A percentile compares a stretch with the other conserved stretches of the same genome.
Evolutionary conservation across 1,140 invertebrate species (phyloP).

Genomic region (Danaus melanippus): DNA sequence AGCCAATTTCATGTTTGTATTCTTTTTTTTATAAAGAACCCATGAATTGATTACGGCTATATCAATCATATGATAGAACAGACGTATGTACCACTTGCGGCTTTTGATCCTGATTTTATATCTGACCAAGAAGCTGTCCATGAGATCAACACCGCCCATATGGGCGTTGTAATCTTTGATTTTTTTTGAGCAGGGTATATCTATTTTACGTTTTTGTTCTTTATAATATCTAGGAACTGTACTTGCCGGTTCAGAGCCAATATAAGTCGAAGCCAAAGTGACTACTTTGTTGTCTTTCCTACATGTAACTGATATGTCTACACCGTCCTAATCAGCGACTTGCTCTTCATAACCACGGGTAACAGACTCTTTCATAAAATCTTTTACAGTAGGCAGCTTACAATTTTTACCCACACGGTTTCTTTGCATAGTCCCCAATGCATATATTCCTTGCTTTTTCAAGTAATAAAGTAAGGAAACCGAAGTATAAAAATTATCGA

Average conservation of each 20-base stretch:
- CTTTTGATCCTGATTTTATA: constrained; percentile 40
- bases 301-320: too few species aligned
- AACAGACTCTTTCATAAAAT: constrained; percentile 36
- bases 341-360: too few species aligned
- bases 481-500: constrained; percentile 43
- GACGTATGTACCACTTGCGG: constrained; percentile 39
- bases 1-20: too few species aligned
- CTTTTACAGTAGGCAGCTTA: too few species aligned
- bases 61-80: constrained; percentile 43
- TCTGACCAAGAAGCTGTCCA: constrained; percentile 59
- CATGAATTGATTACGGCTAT: constrained; percentile 37
- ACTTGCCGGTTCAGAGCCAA: constrained; percentile 23
- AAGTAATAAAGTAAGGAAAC: too few species aligned
- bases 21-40: constrained; percentile 36
- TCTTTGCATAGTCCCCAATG: constrained; percentile 32
- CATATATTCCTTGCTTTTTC: constrained; percentile 36
- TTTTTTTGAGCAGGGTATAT: constrained; percentile 28
- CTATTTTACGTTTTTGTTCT: constrained; percentile 30
- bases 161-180: constrained; percentile 39
- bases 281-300: too few species aligned
- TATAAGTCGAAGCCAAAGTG: too few species aligned
- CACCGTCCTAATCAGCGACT: too few species aligned
- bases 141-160: constrained; percentile 51
- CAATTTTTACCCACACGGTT: too few species aligned
- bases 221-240: constrained; percentile 25